phyloP scores from a whole-genome alignment of 2,888 invertebrate genomes.

The Cataglyphis altisquamis region DNA sequence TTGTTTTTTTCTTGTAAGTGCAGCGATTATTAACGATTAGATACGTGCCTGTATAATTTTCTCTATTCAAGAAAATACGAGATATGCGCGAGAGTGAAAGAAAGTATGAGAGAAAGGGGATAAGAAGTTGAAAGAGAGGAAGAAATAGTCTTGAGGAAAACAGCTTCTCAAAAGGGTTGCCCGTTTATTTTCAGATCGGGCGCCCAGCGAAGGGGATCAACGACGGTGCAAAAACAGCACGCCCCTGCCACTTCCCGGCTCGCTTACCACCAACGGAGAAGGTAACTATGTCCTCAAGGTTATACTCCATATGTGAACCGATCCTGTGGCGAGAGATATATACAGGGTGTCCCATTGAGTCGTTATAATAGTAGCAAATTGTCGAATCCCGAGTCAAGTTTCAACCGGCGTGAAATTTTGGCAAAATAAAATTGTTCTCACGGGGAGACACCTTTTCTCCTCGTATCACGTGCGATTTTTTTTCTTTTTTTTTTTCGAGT shows the following conservation, averaged over 20 bases:
- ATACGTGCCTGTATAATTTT: background rate
- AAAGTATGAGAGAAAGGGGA: background rate
- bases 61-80: constrained; percentile 12
- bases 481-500: background rate
- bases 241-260: constrained; percentile 90
- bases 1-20: background rate
- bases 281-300: constrained; percentile 88
- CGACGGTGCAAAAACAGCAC: constrained; percentile 88
- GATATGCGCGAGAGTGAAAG: constrained; percentile 6
- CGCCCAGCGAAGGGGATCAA: constrained; percentile 90
- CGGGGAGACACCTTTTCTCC: background rate
- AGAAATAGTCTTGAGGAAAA: constrained; percentile 44
- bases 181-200: constrained; percentile 88
- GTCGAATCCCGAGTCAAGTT: background rate
- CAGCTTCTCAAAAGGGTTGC: constrained; percentile 73
- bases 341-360: constrained; percentile 37
- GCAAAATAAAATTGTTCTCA: background rate
- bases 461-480: background rate
- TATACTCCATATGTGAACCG: constrained; percentile 60
- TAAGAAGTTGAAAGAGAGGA: constrained; percentile 38
- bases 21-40: constrained; percentile 15
- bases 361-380: constrained; percentile 1
- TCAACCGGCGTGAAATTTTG: constrained; percentile 11
- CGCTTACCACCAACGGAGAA: constrained; percentile 94
- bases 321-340: constrained; percentile 46